Percentiles rank a stretch among this genome's conserved stretches.
Conservation (phyloP, 1,140 invertebrate species). For the Aradophagus sp. region DNA sequence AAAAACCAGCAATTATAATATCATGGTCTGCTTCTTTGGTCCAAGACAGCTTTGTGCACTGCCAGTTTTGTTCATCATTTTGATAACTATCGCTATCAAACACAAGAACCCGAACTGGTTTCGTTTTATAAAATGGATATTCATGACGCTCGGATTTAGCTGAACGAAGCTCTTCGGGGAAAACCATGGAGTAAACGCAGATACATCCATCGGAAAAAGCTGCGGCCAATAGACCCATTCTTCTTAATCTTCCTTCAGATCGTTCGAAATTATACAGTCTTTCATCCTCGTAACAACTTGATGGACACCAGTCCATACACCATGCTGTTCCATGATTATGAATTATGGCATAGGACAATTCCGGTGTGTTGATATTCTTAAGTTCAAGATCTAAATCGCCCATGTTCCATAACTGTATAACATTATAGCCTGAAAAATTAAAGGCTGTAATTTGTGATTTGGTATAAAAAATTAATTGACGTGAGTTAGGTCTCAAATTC, state of each 20-base stretch:
- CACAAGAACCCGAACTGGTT: conserved; percentile 68
- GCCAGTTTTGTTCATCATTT: conserved; percentile 63
- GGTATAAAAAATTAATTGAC: neutral
- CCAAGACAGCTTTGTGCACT: conserved; percentile 73
- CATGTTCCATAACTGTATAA: conserved; percentile 50
- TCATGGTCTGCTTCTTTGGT: conserved; percentile 69
- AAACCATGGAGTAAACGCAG: conserved; percentile 79
- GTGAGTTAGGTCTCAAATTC: neutral
- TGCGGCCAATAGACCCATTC: conserved; percentile 82
- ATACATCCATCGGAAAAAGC: conserved; percentile 80
- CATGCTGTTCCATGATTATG: conserved; percentile 81
- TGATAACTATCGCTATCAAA: conserved; percentile 59
- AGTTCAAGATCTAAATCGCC: conserved; percentile 25
- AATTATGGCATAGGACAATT: conserved; percentile 76
- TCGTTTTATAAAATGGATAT: conserved; percentile 67
- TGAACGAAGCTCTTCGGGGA: conserved; percentile 68
- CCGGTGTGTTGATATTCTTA: conserved; percentile 4
- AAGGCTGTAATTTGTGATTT: neutral
- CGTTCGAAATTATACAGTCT: conserved; percentile 58
- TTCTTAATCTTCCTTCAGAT: conserved; percentile 53
- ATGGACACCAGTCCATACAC: conserved; percentile 85
- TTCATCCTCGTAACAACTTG: conserved; percentile 77
- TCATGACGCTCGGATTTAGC: conserved; percentile 36
- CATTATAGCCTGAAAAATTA: conserved; percentile 33
- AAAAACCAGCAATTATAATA: conserved; percentile 79